These are phyloP conservation scores for Xestia c-nigrum DNA, from an alignment of 2,888 invertebrate genomes.

Conservation along the genomic window DNA sequence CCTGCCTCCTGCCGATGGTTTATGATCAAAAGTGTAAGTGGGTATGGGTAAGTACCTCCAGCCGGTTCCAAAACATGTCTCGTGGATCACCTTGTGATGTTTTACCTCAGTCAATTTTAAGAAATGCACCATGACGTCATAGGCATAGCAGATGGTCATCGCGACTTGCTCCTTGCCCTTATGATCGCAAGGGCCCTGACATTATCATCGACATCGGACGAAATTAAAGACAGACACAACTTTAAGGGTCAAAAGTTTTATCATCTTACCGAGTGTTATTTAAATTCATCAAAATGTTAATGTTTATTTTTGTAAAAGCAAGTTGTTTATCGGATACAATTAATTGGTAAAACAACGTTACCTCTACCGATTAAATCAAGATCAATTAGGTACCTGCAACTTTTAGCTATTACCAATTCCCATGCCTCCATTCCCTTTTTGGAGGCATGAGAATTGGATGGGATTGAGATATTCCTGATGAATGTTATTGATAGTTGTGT, in stretches of 20 bases:
- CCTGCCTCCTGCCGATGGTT: constrained; percentile 35
- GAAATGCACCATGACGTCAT: constrained; percentile 58
- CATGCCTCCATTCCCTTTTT: neutral
- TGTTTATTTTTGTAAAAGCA: neutral
- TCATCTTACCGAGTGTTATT: neutral
- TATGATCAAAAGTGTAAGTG: constrained; percentile 27
- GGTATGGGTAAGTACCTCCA: constrained; percentile 11
- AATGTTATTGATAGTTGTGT: neutral
- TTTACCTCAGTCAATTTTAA: constrained; percentile 48
- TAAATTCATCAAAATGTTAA: neutral
- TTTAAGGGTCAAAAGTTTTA: constrained; percentile 26
- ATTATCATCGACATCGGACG: constrained; percentile 38
- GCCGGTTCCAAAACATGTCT: constrained; percentile 40
- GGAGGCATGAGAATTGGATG: no score
- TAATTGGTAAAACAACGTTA: neutral
- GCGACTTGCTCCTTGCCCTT: constrained; percentile 39
- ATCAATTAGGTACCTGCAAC: neutral
- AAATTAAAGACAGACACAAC: constrained; percentile 28
- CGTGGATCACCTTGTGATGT: constrained; percentile 55
- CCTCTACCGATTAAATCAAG: neutral
- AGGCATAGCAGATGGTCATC: constrained; percentile 62
- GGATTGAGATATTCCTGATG: no score
- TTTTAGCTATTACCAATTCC: neutral
- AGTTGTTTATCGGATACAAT: neutral
- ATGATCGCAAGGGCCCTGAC: constrained; percentile 53